phyloP scores from a whole-genome alignment of 2,888 invertebrate genomes.

The Oligia strigilis region DNA sequence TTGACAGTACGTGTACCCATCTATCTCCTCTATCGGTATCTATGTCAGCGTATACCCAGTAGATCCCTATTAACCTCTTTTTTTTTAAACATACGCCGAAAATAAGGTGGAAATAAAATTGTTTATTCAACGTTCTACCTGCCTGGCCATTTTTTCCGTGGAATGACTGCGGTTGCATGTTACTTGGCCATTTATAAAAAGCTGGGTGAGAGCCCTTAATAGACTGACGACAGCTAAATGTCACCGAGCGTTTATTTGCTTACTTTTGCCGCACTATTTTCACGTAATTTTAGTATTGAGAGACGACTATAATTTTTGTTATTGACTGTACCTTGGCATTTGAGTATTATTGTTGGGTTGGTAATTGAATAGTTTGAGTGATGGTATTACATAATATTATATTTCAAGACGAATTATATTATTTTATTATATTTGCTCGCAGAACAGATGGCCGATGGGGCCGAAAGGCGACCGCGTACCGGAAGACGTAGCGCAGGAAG shows the following conservation, averaged over 20 bases:
- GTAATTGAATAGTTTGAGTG: conserved; percentile 7
- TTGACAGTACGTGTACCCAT: background rate
- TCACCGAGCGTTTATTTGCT: conserved; percentile 86
- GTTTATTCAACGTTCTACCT: conserved; percentile 82
- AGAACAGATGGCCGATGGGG: too few relatives aligned
- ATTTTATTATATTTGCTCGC: too few relatives aligned
- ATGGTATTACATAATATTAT: background rate
- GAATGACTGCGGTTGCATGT: conserved; percentile 85
- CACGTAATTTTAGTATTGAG: conserved; percentile 77
- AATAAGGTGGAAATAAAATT: conserved; percentile 75
- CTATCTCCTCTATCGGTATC: conserved; percentile 9
- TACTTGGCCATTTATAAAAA: conserved; percentile 85
- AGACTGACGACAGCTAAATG: conserved; percentile 89
- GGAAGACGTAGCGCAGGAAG: too few relatives aligned
- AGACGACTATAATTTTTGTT: conserved; percentile 66
- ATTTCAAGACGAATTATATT: background rate
- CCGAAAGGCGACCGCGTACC: too few relatives aligned
- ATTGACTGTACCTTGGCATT: conserved; percentile 50
- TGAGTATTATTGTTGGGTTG: conserved; percentile 10
- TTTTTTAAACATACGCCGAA: conserved; percentile 58
- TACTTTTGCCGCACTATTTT: conserved; percentile 79
- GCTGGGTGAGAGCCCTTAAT: conserved; percentile 87
- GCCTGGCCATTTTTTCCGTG: conserved; percentile 79
- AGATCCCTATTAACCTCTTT: conserved; percentile 63
- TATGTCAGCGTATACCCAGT: conserved; percentile 27